Evolutionary conservation across 2,797 vertebrate species (phyloP), one percentile per base, ranked within the genome.

Genomic region (Rousettus madagascariensis): DNA sequence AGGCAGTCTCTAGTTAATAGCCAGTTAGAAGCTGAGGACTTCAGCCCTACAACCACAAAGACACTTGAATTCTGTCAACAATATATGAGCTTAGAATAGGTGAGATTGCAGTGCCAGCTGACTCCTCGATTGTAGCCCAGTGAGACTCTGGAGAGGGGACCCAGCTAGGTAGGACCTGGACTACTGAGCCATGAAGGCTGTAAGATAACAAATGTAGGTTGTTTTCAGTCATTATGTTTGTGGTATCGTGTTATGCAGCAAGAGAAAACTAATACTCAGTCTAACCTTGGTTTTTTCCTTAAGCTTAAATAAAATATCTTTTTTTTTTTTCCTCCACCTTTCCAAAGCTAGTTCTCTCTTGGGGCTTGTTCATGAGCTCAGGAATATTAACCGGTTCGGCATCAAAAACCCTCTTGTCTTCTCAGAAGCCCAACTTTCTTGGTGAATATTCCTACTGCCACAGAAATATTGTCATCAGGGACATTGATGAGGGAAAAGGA

Each of bases 341-440:
- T 69, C 55, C 41, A 8, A 30, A 78, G 33, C 28, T 24, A 92
- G 0, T 90, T 88, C 28, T 88, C n/a, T 82, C 55, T 43, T 13
- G 11, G 77, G 57, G 16, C 36, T 51, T 95, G 7, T 93, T 86
- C 24, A 77, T 51, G 53, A 90, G 26, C 46, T 95, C 90, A 86
- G 46, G 15, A 71, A 75, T 41, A 55, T 19, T 84, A 69, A 22
- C 30, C 30, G 72, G 16, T 38, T 88, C 19, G 49, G 12, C 68
- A 79, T 59, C 75, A 84, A 74, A 97, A 89, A 15, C 57, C 38
- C 38, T 92, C 30, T 69, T 86, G 68, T 57, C 43, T 95, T 95
- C 77, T 95, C 68, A 43, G 63, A 71, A 69, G 13, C 20, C 53
- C n/a, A n/a, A 8, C 13, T 79, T 96, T 95, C 74, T 68, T 86